These are phyloP conservation scores for Drosophila virilis DNA, from an alignment of 1,140 invertebrate genomes.

Conservation along the genomic window DNA sequence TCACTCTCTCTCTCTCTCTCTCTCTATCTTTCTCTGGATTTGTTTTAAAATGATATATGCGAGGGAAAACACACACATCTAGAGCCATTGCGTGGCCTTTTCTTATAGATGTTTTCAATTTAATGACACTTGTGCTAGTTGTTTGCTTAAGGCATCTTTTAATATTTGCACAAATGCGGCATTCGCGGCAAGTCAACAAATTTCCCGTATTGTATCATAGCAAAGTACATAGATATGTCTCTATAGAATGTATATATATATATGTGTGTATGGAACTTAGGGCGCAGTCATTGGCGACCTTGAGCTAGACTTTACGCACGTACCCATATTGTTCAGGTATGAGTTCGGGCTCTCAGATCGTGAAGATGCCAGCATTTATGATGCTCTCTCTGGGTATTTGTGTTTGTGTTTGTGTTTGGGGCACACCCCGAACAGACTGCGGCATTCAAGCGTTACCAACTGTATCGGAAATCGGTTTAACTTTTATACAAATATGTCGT, in stretches of 20 bases:
- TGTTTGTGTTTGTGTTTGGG: background rate
- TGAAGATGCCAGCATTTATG: slow-evolving; percentile 26
- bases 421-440: slow-evolving; percentile 58
- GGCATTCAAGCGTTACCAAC: slow-evolving; percentile 58
- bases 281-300: slow-evolving; percentile 36
- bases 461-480: slow-evolving; percentile 71
- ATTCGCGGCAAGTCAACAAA: slow-evolving; percentile 1
- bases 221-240: slow-evolving; percentile 4
- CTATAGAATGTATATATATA: background rate
- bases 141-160: slow-evolving; percentile 30
- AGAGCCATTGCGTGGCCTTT: slow-evolving; percentile 2
- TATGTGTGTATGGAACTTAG: slow-evolving; percentile 14
- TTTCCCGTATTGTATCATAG: slow-evolving; percentile 18
- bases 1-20: background rate
- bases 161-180: slow-evolving; percentile 62
- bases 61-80: background rate
- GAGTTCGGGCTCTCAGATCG: slow-evolving; percentile 14
- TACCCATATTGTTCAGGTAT: slow-evolving; percentile 26
- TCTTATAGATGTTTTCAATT: slow-evolving; percentile 32
- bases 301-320: slow-evolving; percentile 22
- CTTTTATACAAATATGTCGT: slow-evolving; percentile 29
- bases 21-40: slow-evolving; percentile 9
- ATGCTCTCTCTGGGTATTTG: background rate
- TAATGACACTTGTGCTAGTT: slow-evolving; percentile 57
- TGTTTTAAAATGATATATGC: slow-evolving; percentile 5